Percentiles rank a stretch among this genome's conserved stretches.
phyloP scores from a whole-genome alignment of 2,113 vertebrate genomes.

The Leptosomus discolor region DNA sequence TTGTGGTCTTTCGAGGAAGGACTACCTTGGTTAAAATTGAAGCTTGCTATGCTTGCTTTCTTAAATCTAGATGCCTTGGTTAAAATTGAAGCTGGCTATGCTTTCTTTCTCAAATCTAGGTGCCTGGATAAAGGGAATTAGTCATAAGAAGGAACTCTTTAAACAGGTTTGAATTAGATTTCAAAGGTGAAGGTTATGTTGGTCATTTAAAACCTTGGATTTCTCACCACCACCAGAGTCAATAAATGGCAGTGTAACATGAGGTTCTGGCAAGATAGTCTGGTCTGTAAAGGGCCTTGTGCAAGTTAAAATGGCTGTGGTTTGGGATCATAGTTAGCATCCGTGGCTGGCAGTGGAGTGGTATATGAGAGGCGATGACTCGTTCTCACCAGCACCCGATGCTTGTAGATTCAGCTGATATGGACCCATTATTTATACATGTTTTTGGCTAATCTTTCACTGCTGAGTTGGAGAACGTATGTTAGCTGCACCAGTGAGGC shows the following conservation, averaged over 20 bases:
- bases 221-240: neutral
- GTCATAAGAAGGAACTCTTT: neutral
- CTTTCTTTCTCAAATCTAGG: neutral
- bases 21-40: neutral
- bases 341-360: neutral
- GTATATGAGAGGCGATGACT: neutral
- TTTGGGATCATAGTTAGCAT: neutral
- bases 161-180: neutral
- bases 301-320: neutral
- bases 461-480: neutral
- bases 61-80: neutral
- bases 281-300: neutral
- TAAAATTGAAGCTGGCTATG: neutral
- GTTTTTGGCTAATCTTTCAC: neutral
- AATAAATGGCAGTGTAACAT: neutral
- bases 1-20: neutral
- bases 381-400: neutral
- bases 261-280: neutral
- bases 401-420: neutral
- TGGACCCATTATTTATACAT: fast-evolving
- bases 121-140: neutral
- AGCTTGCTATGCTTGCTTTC: neutral
- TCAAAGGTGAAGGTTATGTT: neutral
- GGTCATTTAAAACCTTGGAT: neutral
- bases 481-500: neutral